A percentile compares a stretch with the other conserved stretches of the same genome.
These are phyloP conservation scores for Falco peregrinus DNA, from an alignment of 2,797 vertebrate genomes.

Conservation along the genomic window DNA sequence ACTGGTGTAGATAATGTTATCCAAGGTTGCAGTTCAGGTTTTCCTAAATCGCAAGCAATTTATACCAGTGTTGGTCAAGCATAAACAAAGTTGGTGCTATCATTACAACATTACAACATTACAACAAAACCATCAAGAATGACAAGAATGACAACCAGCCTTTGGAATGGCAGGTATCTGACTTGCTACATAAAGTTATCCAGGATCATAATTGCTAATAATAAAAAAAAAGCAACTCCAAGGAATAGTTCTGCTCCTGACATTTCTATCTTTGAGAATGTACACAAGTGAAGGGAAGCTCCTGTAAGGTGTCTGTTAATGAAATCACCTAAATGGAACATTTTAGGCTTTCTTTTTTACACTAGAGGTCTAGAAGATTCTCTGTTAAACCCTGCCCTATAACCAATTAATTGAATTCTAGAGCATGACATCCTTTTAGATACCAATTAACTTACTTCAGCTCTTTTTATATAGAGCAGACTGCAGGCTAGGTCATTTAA, in stretches of 20 bases:
- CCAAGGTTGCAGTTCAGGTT: background rate
- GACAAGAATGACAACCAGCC: background rate
- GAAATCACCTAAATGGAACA: background rate
- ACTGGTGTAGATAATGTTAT: background rate
- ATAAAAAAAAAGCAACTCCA: background rate
- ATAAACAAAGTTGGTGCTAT: background rate
- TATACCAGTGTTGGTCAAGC: background rate
- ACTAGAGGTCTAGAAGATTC: background rate
- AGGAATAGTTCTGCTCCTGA: background rate
- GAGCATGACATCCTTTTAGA: background rate
- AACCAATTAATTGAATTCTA: constrained; percentile 13
- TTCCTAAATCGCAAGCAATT: background rate
- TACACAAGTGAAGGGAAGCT: background rate
- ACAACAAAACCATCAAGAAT: background rate
- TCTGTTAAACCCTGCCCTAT: background rate
- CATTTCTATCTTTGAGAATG: background rate
- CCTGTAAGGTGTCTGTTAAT: background rate
- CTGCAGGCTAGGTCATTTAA: background rate
- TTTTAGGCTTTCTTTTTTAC: background rate
- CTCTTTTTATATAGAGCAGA: background rate
- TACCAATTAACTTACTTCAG: constrained; percentile 26
- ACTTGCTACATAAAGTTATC: background rate
- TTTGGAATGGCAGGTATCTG: background rate
- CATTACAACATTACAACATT: background rate
- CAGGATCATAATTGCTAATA: background rate